Evolutionary conservation across 1,140 invertebrate species (phyloP).

Genomic region (Oscheius sp.): DNA sequence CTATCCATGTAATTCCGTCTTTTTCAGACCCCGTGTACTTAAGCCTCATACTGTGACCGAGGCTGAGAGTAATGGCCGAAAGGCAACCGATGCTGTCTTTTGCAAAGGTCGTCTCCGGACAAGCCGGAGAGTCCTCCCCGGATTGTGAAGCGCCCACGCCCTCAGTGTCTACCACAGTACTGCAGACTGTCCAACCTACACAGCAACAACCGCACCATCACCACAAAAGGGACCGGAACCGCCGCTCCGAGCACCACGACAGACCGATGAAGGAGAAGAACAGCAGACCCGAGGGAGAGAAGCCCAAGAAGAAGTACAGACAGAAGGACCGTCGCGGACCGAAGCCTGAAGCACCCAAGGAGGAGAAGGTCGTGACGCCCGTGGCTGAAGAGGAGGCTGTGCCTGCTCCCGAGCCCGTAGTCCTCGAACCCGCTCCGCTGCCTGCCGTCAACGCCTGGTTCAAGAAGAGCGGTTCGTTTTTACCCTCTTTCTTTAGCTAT

Average conservation of each 20-base stretch:
- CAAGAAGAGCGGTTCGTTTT: conserved; percentile 30
- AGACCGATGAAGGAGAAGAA: neutral
- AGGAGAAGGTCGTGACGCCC: conserved; percentile 16
- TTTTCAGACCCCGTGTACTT: neutral
- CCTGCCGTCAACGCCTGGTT: conserved; percentile 43
- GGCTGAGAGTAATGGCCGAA: conserved; percentile 29
- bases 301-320: conserved; percentile 6
- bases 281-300: conserved; percentile 18
- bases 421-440: conserved; percentile 41
- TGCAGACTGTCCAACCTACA: conserved; percentile 19
- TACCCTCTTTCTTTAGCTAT: neutral
- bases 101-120: conserved; percentile 44
- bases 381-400: conserved; percentile 12
- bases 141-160: conserved; percentile 7
- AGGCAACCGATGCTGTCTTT: conserved; percentile 46
- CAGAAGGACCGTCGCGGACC: conserved; percentile 10
- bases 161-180: conserved; percentile 9
- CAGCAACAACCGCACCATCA: neutral
- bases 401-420: conserved; percentile 31
- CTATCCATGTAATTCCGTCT: neutral
- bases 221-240: neutral
- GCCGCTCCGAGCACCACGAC: neutral
- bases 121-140: conserved; percentile 10
- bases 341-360: conserved; percentile 11
- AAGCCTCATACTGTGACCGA: neutral